phyloP scores from a whole-genome alignment of 2,888 invertebrate species.

The Emmelina monodactyla region DNA sequence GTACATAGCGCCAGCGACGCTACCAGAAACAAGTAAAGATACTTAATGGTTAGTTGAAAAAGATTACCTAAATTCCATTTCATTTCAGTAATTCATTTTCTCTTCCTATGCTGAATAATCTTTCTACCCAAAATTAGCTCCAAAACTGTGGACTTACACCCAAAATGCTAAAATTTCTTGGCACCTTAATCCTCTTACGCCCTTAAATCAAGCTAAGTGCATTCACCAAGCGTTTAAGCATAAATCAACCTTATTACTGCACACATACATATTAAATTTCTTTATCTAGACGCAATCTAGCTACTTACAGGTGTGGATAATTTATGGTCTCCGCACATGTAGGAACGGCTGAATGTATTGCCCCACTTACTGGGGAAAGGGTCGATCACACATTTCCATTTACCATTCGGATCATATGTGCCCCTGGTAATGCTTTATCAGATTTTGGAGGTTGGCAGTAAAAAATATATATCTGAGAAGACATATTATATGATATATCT shows the following conservation, averaged over 20 bases:
- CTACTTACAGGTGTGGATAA: conserved; percentile 51
- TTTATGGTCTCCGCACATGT: conserved; percentile 49
- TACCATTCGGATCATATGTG: conserved; percentile 1
- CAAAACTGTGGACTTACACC: conserved; percentile 1
- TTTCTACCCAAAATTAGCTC: conserved; percentile 1
- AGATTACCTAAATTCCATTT: no score
- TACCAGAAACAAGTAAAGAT: no score
- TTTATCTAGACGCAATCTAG: conserved; percentile 49
- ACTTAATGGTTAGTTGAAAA: no score
- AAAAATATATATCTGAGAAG: no score
- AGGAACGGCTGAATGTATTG: conserved; percentile 46
- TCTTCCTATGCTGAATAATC: no score
- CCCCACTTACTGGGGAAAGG: conserved; percentile 35
- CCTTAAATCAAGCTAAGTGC: conserved; percentile 19
- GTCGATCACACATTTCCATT: conserved; percentile 2
- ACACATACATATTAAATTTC: conserved; percentile 41
- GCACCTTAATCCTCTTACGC: conserved; percentile 17
- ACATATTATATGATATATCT: no score
- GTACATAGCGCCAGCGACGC: no score
- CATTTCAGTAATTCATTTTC: no score
- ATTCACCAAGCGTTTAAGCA: conserved; percentile 17
- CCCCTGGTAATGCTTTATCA: not conserved
- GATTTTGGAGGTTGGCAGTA: no score
- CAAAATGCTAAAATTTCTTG: not conserved
- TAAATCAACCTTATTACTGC: conserved; percentile 32